Conservation (phyloP, 2,888 invertebrate species). For the Napeogenes sylphis region DNA sequence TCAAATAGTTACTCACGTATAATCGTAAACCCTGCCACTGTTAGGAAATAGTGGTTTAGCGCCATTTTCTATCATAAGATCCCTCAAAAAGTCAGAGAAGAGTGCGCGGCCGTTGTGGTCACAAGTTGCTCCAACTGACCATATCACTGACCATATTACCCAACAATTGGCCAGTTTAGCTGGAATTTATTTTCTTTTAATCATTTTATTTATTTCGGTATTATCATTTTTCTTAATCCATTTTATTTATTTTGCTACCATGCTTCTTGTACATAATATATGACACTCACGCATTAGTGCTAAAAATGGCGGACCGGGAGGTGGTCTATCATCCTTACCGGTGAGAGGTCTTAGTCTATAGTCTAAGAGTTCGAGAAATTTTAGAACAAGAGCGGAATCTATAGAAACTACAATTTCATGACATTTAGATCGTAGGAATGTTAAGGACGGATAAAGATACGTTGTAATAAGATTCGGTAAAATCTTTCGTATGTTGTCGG, state of each 20-base stretch:
- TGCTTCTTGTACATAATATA: not conserved
- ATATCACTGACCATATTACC: conserved; percentile 84
- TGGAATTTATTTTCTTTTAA: conserved; percentile 27
- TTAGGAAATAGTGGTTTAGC: conserved; percentile 77
- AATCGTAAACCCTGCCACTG: conserved; percentile 82
- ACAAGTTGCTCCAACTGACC: conserved; percentile 86
- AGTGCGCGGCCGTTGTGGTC: conserved; percentile 80
- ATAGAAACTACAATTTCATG: conserved; percentile 82
- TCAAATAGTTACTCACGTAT: conserved; percentile 60
- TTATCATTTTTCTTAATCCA: too few relatives aligned
- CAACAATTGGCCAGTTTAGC: conserved; percentile 82
- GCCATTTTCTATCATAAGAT: conserved; percentile 64
- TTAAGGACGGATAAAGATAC: conserved; percentile 80
- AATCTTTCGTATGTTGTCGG: conserved; percentile 72
- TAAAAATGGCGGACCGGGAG: conserved; percentile 71
- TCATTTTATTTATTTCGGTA: too few relatives aligned
- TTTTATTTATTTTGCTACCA: too few relatives aligned
- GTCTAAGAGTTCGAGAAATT: conserved; percentile 80
- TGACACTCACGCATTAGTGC: conserved; percentile 76
- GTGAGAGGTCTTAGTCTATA: conserved; percentile 77
- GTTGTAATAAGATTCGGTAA: conserved; percentile 67
- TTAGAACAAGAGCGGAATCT: conserved; percentile 82
- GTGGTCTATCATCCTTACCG: conserved; percentile 79
- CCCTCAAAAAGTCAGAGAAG: conserved; percentile 80
- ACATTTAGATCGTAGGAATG: conserved; percentile 67